Conservation (phyloP, 2,113 vertebrate genomes). For the Indri indri region DNA sequence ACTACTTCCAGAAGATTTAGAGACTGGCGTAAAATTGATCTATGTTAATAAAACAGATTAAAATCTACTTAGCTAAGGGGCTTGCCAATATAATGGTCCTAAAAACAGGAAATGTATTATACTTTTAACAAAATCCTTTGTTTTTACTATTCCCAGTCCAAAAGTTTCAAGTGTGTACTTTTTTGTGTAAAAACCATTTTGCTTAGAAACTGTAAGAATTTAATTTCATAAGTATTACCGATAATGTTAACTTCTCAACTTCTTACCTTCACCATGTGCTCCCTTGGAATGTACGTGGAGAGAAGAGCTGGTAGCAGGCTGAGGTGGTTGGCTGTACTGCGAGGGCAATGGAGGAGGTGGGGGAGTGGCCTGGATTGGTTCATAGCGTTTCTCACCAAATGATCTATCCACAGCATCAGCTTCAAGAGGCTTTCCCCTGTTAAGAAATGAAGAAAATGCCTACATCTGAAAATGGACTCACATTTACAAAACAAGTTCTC, state of each 20-base stretch:
- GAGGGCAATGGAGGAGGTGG: slow-evolving; percentile 85
- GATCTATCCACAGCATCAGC: slow-evolving; percentile 89
- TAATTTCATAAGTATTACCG: neutral
- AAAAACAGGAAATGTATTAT: neutral
- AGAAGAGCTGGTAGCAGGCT: slow-evolving; percentile 77
- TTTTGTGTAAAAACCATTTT: neutral
- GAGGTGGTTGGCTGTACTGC: slow-evolving; percentile 88
- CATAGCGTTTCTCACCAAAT: slow-evolving; percentile 93
- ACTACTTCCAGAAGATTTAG: neutral
- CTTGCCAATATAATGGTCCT: neutral
- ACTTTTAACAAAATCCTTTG: slow-evolving; percentile 27
- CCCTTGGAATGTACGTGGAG: slow-evolving; percentile 91
- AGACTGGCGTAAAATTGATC: neutral
- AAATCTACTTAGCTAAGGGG: neutral
- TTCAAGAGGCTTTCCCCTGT: slow-evolving; percentile 87
- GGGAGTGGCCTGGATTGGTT: slow-evolving; percentile 87
- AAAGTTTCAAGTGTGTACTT: neutral
- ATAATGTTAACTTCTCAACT: neutral
- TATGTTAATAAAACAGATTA: neutral
- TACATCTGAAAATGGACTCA: neutral
- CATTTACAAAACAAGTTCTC: neutral
- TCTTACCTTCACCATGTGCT: slow-evolving; percentile 89
- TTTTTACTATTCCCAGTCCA: neutral
- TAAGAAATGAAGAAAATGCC: slow-evolving; percentile 36
- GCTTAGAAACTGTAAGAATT: neutral